Evolutionary conservation across 2,797 vertebrate species (phyloP), one percentile per base, ranked within the genome.

Genomic region (Hippocampus kuda): DNA sequence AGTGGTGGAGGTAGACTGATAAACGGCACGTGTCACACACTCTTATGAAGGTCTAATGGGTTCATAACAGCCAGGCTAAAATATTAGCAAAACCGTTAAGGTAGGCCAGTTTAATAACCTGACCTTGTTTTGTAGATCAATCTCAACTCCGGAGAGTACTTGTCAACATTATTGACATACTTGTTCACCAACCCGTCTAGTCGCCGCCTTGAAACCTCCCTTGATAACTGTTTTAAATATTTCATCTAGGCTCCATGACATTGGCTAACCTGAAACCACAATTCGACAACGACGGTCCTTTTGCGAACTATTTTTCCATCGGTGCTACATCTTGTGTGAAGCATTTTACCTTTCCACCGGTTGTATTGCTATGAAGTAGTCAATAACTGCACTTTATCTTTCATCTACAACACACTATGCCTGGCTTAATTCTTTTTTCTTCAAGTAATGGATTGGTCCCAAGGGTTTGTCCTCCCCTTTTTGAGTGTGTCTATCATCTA

Each of bases 101-200:
- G 24, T 27, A 80, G 67, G 67, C 20, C 11, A 26, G 44, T 42
- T 79, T 80, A 81, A 79, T 83, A 76, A 80, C 78, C 69, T 74
- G 69, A 82, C 24, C 24, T 65, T 65, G 24, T 65, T 65, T 65
- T 79, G 79, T 67, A 82, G 69, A 82, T 80, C 74, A 71, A 74
- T 83, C 70, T 24, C 67, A 79, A 85, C 79, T 81, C 73, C 53
- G 46, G 74, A 57, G 78, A 64, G 75, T 77, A 76, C 77, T 77
- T 83, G 83, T 82, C 77, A 81, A 73, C 75, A 77, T 78, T 80
- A 85, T 84, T 79, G 79, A 82, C 75, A 68, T 68, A 71, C 77
- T 79, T 79, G 71, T 80, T 71, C 82, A 84, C 82, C 80, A 77
- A 75, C 78, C 61, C 69, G 71, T 74, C 69, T 68, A 72, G 72